phyloP scores from a whole-genome alignment of 2,113 vertebrate species.

The Barnardius zonarius region DNA sequence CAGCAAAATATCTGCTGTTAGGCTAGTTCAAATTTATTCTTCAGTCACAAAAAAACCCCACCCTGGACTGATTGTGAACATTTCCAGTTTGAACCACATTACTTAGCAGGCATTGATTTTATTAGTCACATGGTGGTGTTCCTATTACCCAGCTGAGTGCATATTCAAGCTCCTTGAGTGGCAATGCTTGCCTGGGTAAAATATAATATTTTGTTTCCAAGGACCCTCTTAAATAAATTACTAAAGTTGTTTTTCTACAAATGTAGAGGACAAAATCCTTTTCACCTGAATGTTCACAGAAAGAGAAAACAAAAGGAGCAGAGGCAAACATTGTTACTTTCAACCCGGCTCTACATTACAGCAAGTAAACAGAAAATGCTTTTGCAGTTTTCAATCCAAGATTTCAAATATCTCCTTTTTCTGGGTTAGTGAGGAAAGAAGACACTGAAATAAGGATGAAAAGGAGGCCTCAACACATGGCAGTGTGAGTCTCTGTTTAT shows the following conservation, averaged over 20 bases:
- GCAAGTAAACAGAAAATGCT: background rate
- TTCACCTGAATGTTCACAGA: background rate
- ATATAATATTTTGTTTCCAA: conserved; percentile 3
- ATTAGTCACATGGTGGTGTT: conserved; percentile 21
- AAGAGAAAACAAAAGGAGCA: background rate
- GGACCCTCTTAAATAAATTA: conserved; percentile 25
- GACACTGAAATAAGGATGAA: background rate
- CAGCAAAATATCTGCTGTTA: background rate
- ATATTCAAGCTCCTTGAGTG: conserved; percentile 38
- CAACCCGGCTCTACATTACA: background rate
- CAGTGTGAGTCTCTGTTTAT: rapidly evolving
- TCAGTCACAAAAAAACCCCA: background rate
- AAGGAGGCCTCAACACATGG: background rate
- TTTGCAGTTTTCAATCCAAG: background rate
- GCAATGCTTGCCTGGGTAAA: conserved; percentile 24
- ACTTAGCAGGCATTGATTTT: conserved; percentile 50
- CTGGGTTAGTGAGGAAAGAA: background rate
- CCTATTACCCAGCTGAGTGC: conserved; percentile 34
- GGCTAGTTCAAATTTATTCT: background rate
- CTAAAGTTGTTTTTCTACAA: conserved; percentile 17
- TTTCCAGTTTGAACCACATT: conserved; percentile 36
- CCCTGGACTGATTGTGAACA: background rate
- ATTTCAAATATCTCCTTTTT: background rate
- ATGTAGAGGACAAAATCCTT: background rate
- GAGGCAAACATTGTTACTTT: background rate